phyloP scores from a whole-genome alignment of 2,797 vertebrate species.

The Parotocinclus haroldoi region DNA sequence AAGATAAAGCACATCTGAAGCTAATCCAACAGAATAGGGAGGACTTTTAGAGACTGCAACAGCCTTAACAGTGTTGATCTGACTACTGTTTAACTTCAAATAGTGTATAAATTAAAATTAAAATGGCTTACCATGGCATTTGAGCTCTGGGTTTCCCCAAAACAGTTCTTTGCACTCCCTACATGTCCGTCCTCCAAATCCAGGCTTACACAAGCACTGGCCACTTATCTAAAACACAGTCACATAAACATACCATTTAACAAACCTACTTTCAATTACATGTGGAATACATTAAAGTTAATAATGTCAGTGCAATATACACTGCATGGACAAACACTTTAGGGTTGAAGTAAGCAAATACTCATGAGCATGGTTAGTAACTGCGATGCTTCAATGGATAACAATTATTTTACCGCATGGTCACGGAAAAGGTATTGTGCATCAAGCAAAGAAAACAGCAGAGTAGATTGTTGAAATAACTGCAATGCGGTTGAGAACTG shows the following conservation, averaged over 20 bases:
- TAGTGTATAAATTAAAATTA: neutral
- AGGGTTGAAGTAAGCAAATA: no score
- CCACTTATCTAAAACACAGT: constrained; percentile 78
- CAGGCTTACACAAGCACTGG: constrained; percentile 89
- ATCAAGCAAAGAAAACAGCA: no score
- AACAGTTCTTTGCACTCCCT: constrained; percentile 89
- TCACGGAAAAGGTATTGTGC: no score
- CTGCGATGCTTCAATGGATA: no score
- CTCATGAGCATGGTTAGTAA: no score
- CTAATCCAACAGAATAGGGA: constrained; percentile 17
- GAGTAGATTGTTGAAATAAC: no score
- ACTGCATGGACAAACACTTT: no score
- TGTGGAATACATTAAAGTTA: no score
- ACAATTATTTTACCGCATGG: no score
- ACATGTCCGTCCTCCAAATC: constrained; percentile 91
- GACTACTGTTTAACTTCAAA: neutral
- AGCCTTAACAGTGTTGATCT: neutral
- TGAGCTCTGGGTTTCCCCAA: constrained; percentile 87
- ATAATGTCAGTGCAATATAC: no score
- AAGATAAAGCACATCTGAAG: constrained; percentile 60
- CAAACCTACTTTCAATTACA: neutral
- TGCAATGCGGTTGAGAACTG: no score
- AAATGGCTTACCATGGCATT: constrained; percentile 80
- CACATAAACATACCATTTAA: neutral
- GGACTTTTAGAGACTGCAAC: no score